Percentiles rank a stretch among this genome's conserved stretches.
Conservation (phyloP, 2,797 vertebrate species). For the Echiichthys vipera region DNA sequence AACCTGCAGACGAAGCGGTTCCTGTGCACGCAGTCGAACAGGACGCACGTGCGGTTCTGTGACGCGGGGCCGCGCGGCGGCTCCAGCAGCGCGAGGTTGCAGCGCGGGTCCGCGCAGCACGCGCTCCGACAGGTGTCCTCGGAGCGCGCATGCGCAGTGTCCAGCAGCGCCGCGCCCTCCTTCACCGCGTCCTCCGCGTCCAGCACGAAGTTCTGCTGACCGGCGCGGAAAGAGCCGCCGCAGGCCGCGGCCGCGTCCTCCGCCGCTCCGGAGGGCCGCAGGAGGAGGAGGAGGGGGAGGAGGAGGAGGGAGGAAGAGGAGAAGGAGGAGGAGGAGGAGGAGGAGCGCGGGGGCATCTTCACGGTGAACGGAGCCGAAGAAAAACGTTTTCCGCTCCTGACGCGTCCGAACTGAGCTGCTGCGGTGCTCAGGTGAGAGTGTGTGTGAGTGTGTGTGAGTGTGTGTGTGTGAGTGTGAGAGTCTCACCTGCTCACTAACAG, state of each 20-base stretch:
- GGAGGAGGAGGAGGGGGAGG: neutral
- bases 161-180: slow-evolving; percentile 87
- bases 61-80: slow-evolving; percentile 14
- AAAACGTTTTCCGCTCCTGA: too few species aligned
- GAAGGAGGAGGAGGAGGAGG: neutral
- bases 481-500: slow-evolving; percentile 48
- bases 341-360: slow-evolving; percentile 21
- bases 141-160: slow-evolving; percentile 61
- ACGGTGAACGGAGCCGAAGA: too few species aligned
- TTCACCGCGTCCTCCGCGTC: slow-evolving; percentile 87
- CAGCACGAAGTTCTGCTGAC: slow-evolving; percentile 71
- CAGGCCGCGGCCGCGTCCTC: neutral
- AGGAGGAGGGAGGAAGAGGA: neutral
- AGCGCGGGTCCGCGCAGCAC: slow-evolving; percentile 83
- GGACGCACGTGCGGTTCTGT: slow-evolving; percentile 80
- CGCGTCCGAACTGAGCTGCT: too few species aligned
- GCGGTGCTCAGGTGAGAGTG: too few species aligned
- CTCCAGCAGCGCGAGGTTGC: slow-evolving; percentile 90
- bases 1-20: slow-evolving; percentile 89
- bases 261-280: neutral
- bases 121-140: slow-evolving; percentile 79
- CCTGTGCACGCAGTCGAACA: slow-evolving; percentile 90
- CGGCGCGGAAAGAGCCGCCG: neutral
- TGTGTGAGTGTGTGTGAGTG: too few species aligned
- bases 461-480: too few species aligned